Percentiles rank a stretch among this genome's conserved stretches.
Conservation (phyloP, 1,140 invertebrate species). For the Zaprionus capensis region DNA sequence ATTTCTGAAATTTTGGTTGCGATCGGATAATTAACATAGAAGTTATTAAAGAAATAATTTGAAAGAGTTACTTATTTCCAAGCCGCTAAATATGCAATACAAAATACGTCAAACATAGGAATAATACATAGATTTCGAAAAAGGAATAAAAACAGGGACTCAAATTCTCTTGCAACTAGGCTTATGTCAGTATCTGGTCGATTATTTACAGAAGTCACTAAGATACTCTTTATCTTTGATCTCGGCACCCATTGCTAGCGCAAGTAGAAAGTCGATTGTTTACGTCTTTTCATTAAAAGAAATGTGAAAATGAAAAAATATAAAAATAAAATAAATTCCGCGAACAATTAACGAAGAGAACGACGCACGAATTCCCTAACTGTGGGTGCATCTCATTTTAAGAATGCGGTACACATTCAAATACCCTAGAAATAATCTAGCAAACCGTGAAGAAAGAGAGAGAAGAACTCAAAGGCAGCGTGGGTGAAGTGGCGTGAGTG, state of each 20-base stretch:
- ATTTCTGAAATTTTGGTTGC: no score
- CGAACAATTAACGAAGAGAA: slow-evolving; percentile 23
- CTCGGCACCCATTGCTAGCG: background rate
- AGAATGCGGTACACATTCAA: background rate
- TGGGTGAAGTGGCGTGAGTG: slow-evolving; percentile 3
- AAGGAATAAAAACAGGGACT: no score
- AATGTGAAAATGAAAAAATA: slow-evolving; percentile 2
- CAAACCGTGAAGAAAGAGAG: background rate
- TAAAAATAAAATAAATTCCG: slow-evolving; percentile 35
- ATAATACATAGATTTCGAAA: no score
- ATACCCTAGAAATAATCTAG: background rate
- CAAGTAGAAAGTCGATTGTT: slow-evolving; percentile 33
- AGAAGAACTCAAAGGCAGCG: slow-evolving; percentile 20
- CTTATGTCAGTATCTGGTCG: no score
- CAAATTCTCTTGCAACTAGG: no score
- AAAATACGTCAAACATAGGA: no score
- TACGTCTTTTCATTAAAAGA: background rate
- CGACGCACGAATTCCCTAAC: background rate
- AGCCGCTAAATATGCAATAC: no score
- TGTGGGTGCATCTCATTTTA: background rate
- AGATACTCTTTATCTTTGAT: background rate
- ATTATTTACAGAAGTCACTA: background rate
- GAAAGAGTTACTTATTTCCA: no score
- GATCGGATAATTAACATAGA: no score
- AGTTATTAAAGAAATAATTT: no score